Base-by-base conservation (phyloP, 1,140 invertebrate genomes). In the Lasaia peninsularis region DNA sequence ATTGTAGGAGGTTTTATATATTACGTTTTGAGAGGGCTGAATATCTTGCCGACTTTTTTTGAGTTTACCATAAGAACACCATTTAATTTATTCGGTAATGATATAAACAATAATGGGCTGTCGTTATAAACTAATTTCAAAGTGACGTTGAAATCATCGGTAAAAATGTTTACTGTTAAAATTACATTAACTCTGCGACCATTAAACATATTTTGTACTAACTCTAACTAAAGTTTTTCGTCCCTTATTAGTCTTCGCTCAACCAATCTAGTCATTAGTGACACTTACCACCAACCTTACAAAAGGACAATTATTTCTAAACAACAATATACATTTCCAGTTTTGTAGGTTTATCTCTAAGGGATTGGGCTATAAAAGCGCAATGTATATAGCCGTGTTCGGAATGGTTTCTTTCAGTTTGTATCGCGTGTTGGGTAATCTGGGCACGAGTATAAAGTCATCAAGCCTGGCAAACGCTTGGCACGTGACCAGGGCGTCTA, bases 371-470 rank as follows among this genome's bases (percentile, higher is more conserved):
- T 7, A 1, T 14, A 10, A 58, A 16, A 11, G 53, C 20, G 60
- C 51, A 58, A 49, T 62, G 60, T 14, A 50, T 34, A 33, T 4
- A 32, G 33, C 20, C 21, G 11, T 16, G 14, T 12, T 24, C 11
- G 20, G 4, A 33, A 18, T 1, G 2, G 49, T 50, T 12, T 52
- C 24, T 1, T 37, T 52, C 14, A 21, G 32, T 52, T 56, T 59
- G 28, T 57, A 35, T 53, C 52, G 52, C 40, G 20, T 52, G 49
- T 60, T 60, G 54, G 24, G 60, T 65, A 70, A 65, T 70, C 62
- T 60, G 62, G 56, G 62, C 65, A 65, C 62, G 68, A 65, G 57
- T 58, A 70, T 70, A 60, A 70, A 70, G 68, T 70, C 68, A 71
- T 71, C 69, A 71, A 62, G 60, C 34, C 59, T 65, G 69, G 65